A percentile compares a stretch with the other conserved stretches of the same genome.
These are phyloP conservation scores for Toxotes lorentzi DNA, from an alignment of 2,797 vertebrate genomes.

Conservation along the genomic window DNA sequence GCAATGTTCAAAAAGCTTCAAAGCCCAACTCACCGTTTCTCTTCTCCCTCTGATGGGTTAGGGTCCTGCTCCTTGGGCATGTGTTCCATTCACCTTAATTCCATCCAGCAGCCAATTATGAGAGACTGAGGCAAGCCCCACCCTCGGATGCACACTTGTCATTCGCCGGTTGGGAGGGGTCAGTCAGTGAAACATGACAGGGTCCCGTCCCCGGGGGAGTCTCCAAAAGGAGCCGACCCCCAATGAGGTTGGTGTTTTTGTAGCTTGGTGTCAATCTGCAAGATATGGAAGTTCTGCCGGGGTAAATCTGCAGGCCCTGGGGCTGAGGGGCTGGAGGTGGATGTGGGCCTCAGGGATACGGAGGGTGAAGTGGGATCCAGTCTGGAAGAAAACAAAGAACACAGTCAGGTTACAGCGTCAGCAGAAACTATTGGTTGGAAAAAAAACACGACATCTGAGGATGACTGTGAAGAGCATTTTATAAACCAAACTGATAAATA, in stretches of 20 bases:
- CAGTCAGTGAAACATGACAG: conserved; percentile 82
- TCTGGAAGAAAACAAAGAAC: conserved; percentile 53
- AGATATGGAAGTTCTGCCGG: not conserved
- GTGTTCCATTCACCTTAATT: conserved; percentile 99
- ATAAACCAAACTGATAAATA: not conserved
- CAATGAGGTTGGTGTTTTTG: conserved; percentile 29
- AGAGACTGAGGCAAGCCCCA: conserved; percentile 97
- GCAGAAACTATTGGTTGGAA: not conserved
- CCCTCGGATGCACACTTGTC: conserved; percentile 87
- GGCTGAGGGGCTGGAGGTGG: conserved; percentile 15
- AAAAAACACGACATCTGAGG: not conserved
- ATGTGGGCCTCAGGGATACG: conserved; percentile 42
- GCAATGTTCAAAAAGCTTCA: not conserved
- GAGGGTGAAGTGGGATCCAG: conserved; percentile 35
- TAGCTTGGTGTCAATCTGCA: conserved; percentile 6
- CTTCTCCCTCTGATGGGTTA: conserved; percentile 97
- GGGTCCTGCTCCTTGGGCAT: conserved; percentile 98
- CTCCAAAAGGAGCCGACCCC: conserved; percentile 39
- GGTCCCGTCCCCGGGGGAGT: conserved; percentile 59
- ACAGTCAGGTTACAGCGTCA: conserved; percentile 4
- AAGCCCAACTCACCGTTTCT: conserved; percentile 90
- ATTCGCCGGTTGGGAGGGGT: conserved; percentile 83
- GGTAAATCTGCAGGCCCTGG: conserved; percentile 7
- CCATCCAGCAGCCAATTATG: conserved; percentile 98
- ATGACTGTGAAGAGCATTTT: not conserved